These are phyloP conservation scores for Hesperophylax magnus DNA, from an alignment of 1,140 invertebrate genomes.

Conservation along the genomic window DNA sequence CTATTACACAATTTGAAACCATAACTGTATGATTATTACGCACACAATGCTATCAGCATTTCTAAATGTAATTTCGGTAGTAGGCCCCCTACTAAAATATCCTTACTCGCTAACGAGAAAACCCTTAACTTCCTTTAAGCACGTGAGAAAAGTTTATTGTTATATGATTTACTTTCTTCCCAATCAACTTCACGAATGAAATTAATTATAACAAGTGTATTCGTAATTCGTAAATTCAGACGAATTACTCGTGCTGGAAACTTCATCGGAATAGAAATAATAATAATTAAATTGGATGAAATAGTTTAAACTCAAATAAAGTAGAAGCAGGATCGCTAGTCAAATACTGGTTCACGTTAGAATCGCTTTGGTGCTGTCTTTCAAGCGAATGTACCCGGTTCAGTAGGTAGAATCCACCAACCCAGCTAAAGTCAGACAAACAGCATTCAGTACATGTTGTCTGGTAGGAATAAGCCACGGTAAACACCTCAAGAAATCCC, in stretches of 20 bases:
- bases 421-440: background rate
- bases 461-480: conserved; percentile 10
- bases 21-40: no score
- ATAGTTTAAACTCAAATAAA: conserved; percentile 13
- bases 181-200: background rate
- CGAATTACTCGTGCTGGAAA: background rate
- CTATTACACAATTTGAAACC: no score
- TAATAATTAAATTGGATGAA: background rate
- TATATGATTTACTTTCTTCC: no score
- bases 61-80: no score
- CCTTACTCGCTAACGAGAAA: no score
- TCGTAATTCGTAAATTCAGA: no score
- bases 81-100: no score
- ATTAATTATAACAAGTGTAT: background rate
- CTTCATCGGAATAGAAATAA: no score
- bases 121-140: background rate
- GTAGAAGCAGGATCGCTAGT: background rate
- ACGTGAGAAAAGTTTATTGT: no score
- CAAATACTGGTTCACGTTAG: background rate
- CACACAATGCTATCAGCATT: no score
- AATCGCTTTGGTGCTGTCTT: conserved; percentile 10
- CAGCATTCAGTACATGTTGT: background rate
- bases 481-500: conserved; percentile 34
- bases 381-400: background rate
- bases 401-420: no score